Evolutionary conservation across 2,888 invertebrate species (phyloP).

Genomic region (Camptogramma bilineatum): DNA sequence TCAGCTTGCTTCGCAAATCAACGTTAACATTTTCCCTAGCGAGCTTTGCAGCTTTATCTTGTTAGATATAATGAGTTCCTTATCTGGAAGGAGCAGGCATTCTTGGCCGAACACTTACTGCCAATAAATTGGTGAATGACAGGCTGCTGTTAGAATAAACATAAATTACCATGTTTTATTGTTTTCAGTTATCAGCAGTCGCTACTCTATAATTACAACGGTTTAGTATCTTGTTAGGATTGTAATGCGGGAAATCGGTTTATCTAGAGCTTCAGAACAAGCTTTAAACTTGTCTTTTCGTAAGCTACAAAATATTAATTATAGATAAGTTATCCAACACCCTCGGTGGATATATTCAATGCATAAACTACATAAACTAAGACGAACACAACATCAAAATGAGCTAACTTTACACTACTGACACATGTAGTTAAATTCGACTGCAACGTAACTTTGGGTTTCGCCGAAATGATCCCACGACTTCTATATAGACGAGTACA

Average conservation of each 20-base stretch:
- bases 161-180: constrained; percentile 41
- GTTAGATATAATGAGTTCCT: constrained; percentile 79
- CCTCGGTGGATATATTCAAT: neutral
- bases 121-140: constrained; percentile 56
- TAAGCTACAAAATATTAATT: constrained; percentile 1
- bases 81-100: constrained; percentile 73
- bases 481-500: constrained; percentile 22
- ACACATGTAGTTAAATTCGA: constrained; percentile 10
- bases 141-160: constrained; percentile 44
- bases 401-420: neutral
- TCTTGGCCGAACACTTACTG: constrained; percentile 61
- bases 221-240: constrained; percentile 26
- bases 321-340: neutral
- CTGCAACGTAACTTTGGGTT: constrained; percentile 16
- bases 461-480: constrained; percentile 21
- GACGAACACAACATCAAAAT: neutral
- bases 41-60: constrained; percentile 65
- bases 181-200: constrained; percentile 27
- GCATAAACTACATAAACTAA: neutral
- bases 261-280: constrained; percentile 4
- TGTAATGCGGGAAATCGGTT: constrained; percentile 2
- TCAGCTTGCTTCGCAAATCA: constrained; percentile 39
- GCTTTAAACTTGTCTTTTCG: constrained; percentile 2
- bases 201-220: constrained; percentile 32
- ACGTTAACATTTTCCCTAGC: constrained; percentile 57